These are phyloP conservation scores for Amphimallon solstitiale DNA, from an alignment of 2,888 invertebrate species.

Conservation along the genomic window DNA sequence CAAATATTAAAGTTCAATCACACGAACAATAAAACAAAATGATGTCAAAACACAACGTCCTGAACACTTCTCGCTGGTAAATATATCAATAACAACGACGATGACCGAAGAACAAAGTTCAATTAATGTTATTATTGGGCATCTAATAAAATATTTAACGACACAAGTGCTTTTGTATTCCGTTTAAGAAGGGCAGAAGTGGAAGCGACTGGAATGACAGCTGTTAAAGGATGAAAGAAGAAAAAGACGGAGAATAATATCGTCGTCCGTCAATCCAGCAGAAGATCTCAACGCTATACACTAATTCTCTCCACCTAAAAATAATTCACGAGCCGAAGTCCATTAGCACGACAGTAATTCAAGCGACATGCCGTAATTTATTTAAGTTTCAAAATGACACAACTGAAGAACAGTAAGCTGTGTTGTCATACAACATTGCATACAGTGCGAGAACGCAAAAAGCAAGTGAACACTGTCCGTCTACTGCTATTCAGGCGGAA, in stretches of 20 bases:
- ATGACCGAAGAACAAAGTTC: constrained; percentile 11
- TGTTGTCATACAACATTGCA: constrained; percentile 21
- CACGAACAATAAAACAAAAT: constrained; percentile 6
- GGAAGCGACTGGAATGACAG: background rate
- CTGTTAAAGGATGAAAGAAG: constrained; percentile 7
- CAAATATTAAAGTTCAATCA: background rate
- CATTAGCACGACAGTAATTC: constrained; percentile 30
- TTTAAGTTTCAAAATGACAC: constrained; percentile 11
- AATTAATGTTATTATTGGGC: constrained; percentile 25
- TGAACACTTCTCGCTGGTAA: background rate
- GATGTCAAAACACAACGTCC: constrained; percentile 12
- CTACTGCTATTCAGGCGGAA: background rate
- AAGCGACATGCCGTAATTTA: constrained; percentile 28
- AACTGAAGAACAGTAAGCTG: constrained; percentile 7
- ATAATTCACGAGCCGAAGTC: constrained; percentile 30
- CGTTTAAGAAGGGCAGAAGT: background rate
- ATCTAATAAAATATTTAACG: constrained; percentile 19
- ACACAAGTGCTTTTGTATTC: constrained; percentile 8
- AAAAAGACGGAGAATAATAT: constrained; percentile 18
- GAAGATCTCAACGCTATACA: constrained; percentile 12
- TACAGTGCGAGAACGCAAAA: background rate
- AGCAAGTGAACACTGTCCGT: too few relatives aligned
- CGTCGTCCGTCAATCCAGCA: background rate
- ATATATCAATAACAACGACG: constrained; percentile 2
- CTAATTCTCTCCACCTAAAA: constrained; percentile 27